A percentile compares a stretch with the other conserved stretches of the same genome.
These are phyloP conservation scores for Drosophila mayaguana DNA, from an alignment of 2,888 invertebrate species.

Conservation along the genomic window DNA sequence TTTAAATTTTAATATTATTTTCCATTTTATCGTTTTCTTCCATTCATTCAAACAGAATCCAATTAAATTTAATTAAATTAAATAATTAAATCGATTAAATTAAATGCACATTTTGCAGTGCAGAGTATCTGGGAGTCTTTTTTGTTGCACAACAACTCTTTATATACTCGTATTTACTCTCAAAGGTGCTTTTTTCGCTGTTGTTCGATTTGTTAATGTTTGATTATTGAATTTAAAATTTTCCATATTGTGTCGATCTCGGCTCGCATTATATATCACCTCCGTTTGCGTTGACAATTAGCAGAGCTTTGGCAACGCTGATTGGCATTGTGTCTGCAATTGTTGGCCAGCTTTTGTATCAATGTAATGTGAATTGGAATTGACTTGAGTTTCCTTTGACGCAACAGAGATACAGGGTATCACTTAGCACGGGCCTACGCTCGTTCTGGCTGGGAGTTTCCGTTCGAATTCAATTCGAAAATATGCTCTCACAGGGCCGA, in stretches of 20 bases:
- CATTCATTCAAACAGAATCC: no score
- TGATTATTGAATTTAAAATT: constrained; percentile 64
- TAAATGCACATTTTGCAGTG: no score
- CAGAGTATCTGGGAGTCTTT: constrained; percentile 23
- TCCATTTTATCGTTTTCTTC: no score
- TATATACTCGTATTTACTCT: background rate
- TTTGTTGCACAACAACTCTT: background rate
- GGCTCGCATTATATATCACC: constrained; percentile 28
- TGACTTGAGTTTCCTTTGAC: background rate
- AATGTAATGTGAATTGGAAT: constrained; percentile 34
- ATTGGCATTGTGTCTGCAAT: constrained; percentile 54
- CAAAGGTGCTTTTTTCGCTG: constrained; percentile 10
- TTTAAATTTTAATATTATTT: background rate
- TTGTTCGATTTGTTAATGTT: constrained; percentile 46
- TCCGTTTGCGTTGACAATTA: constrained; percentile 62
- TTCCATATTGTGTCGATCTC: constrained; percentile 65
- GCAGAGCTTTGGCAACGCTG: constrained; percentile 54
- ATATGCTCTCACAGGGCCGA: constrained; percentile 61
- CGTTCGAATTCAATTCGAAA: constrained; percentile 53
- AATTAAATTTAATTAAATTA: no score
- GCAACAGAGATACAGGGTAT: constrained; percentile 25
- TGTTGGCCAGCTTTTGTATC: constrained; percentile 32
- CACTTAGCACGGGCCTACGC: background rate
- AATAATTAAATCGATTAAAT: no score
- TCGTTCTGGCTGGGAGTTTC: constrained; percentile 17